Evolutionary conservation across 1,140 invertebrate genomes (phyloP), one percentile per base, ranked within the genome.

Genomic region (Drosophila arawakana): DNA sequence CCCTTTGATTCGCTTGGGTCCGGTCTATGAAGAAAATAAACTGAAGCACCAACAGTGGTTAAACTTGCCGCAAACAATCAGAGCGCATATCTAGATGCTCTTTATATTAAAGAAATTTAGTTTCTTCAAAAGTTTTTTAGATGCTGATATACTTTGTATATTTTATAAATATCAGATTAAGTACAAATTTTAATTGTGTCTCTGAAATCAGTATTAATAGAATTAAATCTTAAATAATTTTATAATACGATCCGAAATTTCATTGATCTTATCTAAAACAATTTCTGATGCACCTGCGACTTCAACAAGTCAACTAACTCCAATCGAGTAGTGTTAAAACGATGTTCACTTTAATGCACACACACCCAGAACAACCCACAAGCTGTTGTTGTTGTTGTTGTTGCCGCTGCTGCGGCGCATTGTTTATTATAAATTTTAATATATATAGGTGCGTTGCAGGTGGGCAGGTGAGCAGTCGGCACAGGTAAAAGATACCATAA

Each of bases 361-460:
- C 57, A 52, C 15, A 66, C 49, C 50, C 25, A 1, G 3, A 10
- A 44, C 39, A 39, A 1, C 46, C 34, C 11, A 37, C 15, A 35
- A 34, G 18, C 41, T 63, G 47, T 66, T 58, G 66, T 37, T 78
- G 47, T 49, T 74, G 73, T 61, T 66, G 18, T 21, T 21, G 18
- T 21, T 21, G 18, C 0, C 2, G 18, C 18, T 21, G 66, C 47
- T 58, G 61, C 46, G 37, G 67, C 65, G 61, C 79, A 74, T 69
- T 85, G 80, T 90, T 90, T 81, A 81, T 86, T 90, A 83, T 83
- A 83, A 83, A 90, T 86, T 90, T 83, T 90, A 86, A 90, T 90
- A 90, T 78, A 86, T 72, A 49, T 66, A 34, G 52, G 67, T 86
- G 52, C 59, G 54, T 66, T 76, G 62, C 82, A 80, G 69, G 83